A percentile compares a stretch with the other conserved stretches of the same genome.
phyloP scores from a whole-genome alignment of 2,888 invertebrate genomes.

The Pseudanteris insignis region DNA sequence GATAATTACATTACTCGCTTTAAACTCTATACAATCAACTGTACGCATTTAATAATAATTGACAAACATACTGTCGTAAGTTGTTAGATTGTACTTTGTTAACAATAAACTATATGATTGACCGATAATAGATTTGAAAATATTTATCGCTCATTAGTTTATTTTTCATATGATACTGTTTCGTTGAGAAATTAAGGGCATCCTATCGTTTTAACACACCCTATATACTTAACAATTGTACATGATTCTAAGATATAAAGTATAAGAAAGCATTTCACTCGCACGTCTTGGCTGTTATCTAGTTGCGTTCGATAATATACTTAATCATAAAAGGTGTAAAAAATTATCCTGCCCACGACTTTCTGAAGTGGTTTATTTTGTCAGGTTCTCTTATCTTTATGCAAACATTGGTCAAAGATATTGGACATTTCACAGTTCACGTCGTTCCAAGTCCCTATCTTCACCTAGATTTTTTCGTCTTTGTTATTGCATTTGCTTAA shows the following conservation, averaged over 20 bases:
- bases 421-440: slow-evolving; percentile 50
- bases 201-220: too few species aligned
- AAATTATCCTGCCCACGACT: slow-evolving; percentile 55
- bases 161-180: too few species aligned
- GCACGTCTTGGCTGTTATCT: slow-evolving; percentile 51
- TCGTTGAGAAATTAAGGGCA: too few species aligned
- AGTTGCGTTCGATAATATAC: slow-evolving; percentile 53
- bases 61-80: too few species aligned
- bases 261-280: slow-evolving; percentile 44
- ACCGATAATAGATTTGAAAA: too few species aligned
- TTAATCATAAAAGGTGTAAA: slow-evolving; percentile 55
- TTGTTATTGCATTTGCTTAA: slow-evolving; percentile 4
- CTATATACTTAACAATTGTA: slow-evolving; percentile 9
- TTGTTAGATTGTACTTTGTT: too few species aligned
- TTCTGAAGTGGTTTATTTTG: slow-evolving; percentile 65
- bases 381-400: slow-evolving; percentile 53
- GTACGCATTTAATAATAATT: too few species aligned
- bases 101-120: too few species aligned
- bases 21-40: too few species aligned
- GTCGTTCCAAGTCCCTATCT: slow-evolving; percentile 30
- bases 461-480: slow-evolving; percentile 32
- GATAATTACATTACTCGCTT: too few species aligned
- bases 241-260: slow-evolving; percentile 21
- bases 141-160: too few species aligned
- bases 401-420: slow-evolving; percentile 60